Evolutionary conservation across 2,113 vertebrate species (phyloP).

Genomic region (Gobio gobio): DNA sequence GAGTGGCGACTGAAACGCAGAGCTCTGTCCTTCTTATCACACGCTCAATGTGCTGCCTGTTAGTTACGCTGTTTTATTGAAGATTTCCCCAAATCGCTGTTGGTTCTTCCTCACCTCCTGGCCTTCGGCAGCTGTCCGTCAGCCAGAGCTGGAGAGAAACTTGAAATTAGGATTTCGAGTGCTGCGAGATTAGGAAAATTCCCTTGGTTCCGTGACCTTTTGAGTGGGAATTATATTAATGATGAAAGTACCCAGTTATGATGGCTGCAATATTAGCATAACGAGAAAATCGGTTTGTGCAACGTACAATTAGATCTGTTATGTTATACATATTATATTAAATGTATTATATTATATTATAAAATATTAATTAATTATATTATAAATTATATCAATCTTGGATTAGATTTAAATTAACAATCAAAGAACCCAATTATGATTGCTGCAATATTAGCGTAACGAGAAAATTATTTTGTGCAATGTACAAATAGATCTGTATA

Average conservation of each 20-base stretch:
- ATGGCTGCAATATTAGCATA: not conserved
- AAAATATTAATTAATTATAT: not conserved
- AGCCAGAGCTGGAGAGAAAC: constrained; percentile 23
- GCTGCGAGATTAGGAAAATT: constrained; percentile 12
- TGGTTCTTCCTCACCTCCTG: constrained; percentile 29
- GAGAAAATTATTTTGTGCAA: not conserved
- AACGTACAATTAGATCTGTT: not conserved
- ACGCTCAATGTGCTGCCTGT: constrained; percentile 45
- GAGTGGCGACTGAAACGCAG: constrained; percentile 44
- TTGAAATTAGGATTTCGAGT: constrained; percentile 22
- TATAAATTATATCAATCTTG: not conserved
- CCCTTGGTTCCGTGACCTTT: constrained; percentile 12
- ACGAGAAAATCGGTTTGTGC: not conserved
- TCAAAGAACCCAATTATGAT: not conserved
- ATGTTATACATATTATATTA: not conserved
- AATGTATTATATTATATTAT: not conserved
- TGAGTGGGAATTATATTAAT: not conserved
- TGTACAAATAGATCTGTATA: not conserved
- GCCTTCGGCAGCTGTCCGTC: constrained; percentile 37
- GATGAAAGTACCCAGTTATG: not conserved
- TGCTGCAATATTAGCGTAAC: not conserved
- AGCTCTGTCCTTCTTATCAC: constrained; percentile 56
- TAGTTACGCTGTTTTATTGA: constrained; percentile 59
- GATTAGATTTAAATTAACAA: not conserved
- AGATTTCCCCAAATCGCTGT: constrained; percentile 53